Evolutionary conservation across 2,797 vertebrate genomes (phyloP).

Genomic region (Sebastes flavidus): DNA sequence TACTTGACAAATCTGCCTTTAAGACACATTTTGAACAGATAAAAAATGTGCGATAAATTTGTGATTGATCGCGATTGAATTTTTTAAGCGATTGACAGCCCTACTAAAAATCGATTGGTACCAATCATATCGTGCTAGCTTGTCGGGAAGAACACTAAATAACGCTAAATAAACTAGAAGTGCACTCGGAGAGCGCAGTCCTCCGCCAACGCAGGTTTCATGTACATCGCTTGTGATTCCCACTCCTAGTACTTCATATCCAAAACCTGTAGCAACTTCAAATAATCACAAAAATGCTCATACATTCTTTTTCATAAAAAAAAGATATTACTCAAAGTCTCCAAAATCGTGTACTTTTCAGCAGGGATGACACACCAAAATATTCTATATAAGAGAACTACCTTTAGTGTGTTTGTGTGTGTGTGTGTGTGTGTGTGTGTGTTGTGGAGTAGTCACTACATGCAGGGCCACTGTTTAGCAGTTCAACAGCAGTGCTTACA

Average conservation of each 20-base stretch:
- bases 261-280: background rate
- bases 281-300: background rate
- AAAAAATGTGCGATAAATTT: no score
- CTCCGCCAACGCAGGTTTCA: no score
- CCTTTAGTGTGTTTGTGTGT: constrained; percentile 1
- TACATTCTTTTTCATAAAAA: background rate
- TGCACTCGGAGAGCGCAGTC: no score
- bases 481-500: constrained; percentile 78
- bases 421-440: constrained; percentile 3
- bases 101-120: no score
- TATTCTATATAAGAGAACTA: constrained; percentile 30
- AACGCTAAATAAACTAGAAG: no score
- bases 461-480: constrained; percentile 78
- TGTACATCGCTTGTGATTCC: no score
- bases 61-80: no score
- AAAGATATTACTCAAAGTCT: background rate
- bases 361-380: constrained; percentile 48
- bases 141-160: no score
- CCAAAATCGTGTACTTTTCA: constrained; percentile 11
- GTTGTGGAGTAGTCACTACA: constrained; percentile 66
- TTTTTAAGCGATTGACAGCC: no score
- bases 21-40: no score
- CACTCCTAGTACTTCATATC: background rate
- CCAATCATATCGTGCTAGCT: no score
- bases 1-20: no score